These are phyloP conservation scores for Avahi laniger DNA, from an alignment of 2,797 vertebrate species.

Conservation along the genomic window DNA sequence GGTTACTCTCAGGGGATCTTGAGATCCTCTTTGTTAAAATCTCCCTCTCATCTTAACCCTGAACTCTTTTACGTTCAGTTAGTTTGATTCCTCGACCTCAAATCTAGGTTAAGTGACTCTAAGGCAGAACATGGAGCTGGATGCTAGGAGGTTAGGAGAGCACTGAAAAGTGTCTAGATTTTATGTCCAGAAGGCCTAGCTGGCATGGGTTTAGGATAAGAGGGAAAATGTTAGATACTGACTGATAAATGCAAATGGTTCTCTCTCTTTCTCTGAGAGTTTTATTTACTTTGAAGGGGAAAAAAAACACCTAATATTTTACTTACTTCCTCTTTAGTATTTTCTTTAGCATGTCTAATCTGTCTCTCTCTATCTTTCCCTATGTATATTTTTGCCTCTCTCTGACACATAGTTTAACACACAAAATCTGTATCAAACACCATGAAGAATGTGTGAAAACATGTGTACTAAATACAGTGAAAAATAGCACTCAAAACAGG, in stretches of 20 bases:
- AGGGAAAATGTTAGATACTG: not conserved
- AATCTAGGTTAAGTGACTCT: not conserved
- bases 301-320: constrained; percentile 7
- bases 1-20: not conserved
- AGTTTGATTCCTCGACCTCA: not conserved
- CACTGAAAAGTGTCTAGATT: not conserved
- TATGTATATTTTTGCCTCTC: not conserved
- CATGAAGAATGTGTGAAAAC: constrained; percentile 32
- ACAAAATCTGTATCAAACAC: constrained; percentile 32
- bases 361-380: not conserved
- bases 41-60: not conserved
- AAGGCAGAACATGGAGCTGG: not conserved
- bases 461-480: constrained; percentile 1
- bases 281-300: not conserved
- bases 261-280: not conserved
- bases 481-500: constrained; percentile 36
- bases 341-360: constrained; percentile 6
- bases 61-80: not conserved
- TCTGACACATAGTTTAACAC: constrained; percentile 21
- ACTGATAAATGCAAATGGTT: constrained; percentile 13
- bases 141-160: not conserved
- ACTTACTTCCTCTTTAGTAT: not conserved
- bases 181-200: not conserved
- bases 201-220: not conserved
- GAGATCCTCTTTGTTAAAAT: not conserved